Conservation (phyloP, 1,140 invertebrate species). For the Musca vetustissima region DNA sequence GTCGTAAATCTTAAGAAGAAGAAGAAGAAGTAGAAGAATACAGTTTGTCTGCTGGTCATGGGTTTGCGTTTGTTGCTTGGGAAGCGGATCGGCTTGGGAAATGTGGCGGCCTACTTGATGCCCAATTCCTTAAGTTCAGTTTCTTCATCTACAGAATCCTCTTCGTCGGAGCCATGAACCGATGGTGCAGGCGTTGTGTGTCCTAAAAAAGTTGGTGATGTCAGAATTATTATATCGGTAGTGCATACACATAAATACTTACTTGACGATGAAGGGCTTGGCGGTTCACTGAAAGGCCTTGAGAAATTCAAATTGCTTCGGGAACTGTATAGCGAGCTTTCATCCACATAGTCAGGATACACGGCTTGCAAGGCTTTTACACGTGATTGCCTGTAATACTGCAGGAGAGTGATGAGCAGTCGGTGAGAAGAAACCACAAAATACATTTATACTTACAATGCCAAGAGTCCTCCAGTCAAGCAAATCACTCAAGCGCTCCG, state of each 20-base stretch:
- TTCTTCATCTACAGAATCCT: conserved; percentile 68
- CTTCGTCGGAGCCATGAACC: conserved; percentile 80
- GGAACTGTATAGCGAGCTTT: conserved; percentile 59
- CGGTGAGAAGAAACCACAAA: too few relatives aligned
- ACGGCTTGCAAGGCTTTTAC: conserved; percentile 81
- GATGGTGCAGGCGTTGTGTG: conserved; percentile 89
- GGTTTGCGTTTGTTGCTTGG: neutral
- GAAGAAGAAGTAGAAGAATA: too few relatives aligned
- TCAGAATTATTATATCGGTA: too few relatives aligned
- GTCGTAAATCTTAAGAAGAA: too few relatives aligned
- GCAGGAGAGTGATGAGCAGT: conserved; percentile 6
- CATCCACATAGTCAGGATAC: conserved; percentile 82
- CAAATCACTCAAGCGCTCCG: conserved; percentile 94
- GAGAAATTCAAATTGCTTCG: conserved; percentile 75
- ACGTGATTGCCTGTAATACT: conserved; percentile 94
- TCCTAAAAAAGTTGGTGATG: conserved; percentile 53
- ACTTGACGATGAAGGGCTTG: conserved; percentile 81
- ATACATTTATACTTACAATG: conserved; percentile 62
- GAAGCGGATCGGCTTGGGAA: neutral
- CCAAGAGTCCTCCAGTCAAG: conserved; percentile 98
- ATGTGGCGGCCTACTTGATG: conserved; percentile 39
- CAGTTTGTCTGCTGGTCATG: neutral
- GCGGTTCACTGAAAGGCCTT: conserved; percentile 88
- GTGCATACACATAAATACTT: conserved; percentile 42
- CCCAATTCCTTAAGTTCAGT: conserved; percentile 63